A percentile compares a stretch with the other conserved stretches of the same genome.
Evolutionary conservation across 2,888 invertebrate genomes (phyloP).

Genomic region (Eupelmus urozonus): DNA sequence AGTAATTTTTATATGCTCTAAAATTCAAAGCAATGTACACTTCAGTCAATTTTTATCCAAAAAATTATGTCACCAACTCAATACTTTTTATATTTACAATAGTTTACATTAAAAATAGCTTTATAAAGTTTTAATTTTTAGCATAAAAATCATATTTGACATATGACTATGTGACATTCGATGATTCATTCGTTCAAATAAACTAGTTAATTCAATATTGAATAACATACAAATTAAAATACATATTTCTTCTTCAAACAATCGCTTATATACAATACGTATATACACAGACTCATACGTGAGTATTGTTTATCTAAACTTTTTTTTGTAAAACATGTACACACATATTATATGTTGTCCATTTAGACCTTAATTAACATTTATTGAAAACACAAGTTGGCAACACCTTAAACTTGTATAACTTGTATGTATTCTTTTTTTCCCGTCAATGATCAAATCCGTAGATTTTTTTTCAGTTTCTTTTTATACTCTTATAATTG

Average conservation of each 20-base stretch:
- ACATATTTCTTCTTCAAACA: constrained; percentile 44
- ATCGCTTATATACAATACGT: constrained; percentile 53
- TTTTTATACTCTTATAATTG: constrained; percentile 46
- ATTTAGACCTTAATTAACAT: constrained; percentile 59
- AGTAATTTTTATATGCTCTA: neutral
- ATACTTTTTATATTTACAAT: constrained; percentile 44
- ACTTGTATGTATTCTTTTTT: constrained; percentile 30
- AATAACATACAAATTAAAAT: constrained; percentile 44
- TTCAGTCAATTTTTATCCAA: constrained; percentile 22
- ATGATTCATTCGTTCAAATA: constrained; percentile 13
- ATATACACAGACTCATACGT: constrained; percentile 54
- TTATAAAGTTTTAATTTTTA: constrained; percentile 27
- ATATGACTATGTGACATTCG: neutral
- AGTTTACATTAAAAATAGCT: constrained; percentile 46
- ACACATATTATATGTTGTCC: constrained; percentile 58
- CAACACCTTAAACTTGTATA: constrained; percentile 52
- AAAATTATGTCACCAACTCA: constrained; percentile 19
- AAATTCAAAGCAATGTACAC: constrained; percentile 7
- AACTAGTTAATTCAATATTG: constrained; percentile 22
- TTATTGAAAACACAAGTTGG: constrained; percentile 59
- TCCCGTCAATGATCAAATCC: constrained; percentile 26
- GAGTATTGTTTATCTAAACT: constrained; percentile 55
- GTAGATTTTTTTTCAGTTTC: constrained; percentile 9
- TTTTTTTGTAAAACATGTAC: constrained; percentile 57
- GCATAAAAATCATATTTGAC: constrained; percentile 30